Conservation (phyloP, 2,888 invertebrate species). For the Dyspetes luteomarginatus region DNA sequence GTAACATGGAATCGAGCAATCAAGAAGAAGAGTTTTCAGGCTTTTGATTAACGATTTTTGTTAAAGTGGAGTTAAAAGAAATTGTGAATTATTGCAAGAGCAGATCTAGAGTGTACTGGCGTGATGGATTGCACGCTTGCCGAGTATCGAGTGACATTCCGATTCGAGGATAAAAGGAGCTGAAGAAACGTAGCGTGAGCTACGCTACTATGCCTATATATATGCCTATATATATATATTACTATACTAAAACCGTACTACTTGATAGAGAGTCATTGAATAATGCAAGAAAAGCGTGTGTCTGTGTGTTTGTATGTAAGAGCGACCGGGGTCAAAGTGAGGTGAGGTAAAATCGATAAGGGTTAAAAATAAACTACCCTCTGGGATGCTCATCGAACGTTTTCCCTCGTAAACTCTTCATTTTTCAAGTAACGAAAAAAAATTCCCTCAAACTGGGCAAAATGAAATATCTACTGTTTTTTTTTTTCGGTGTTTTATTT, state of each 20-base stretch:
- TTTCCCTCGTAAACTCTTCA: conserved; percentile 5
- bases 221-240: not conserved
- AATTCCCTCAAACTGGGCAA: not conserved
- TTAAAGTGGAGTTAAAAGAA: too few relatives aligned
- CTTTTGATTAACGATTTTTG: too few relatives aligned
- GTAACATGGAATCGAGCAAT: too few relatives aligned
- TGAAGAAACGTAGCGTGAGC: not conserved
- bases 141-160: not conserved
- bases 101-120: too few relatives aligned
- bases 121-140: not conserved
- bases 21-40: too few relatives aligned
- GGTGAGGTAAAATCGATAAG: conserved; percentile 51
- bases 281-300: not conserved
- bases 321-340: conserved; percentile 22
- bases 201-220: not conserved
- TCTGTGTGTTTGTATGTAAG: not conserved
- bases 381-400: conserved; percentile 38
- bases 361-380: conserved; percentile 56
- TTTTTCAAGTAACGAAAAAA: not conserved
- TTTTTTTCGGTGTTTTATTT: too few relatives aligned
- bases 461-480: too few relatives aligned
- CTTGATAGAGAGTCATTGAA: not conserved
- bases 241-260: not conserved
- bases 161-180: not conserved
- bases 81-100: too few relatives aligned